phyloP scores from a whole-genome alignment of 2,113 vertebrate genomes.

The Furnarius figulus region DNA sequence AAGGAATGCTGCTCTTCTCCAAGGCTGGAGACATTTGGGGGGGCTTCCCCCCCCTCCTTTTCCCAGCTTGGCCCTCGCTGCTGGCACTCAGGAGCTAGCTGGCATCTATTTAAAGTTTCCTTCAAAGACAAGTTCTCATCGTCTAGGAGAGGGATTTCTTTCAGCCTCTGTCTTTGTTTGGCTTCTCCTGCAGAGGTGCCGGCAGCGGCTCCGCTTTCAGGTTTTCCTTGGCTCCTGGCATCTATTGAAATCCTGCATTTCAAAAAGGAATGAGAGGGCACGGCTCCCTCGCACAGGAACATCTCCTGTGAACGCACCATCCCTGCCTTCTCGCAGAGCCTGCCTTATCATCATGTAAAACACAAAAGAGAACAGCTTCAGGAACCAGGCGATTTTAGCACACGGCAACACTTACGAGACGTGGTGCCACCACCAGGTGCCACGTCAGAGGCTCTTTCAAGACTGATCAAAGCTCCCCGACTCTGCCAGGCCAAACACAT shows the following conservation, averaged over 20 bases:
- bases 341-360: neutral
- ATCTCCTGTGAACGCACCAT: neutral
- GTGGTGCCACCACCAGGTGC: accelerated
- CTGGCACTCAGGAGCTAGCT: slow-evolving; percentile 2
- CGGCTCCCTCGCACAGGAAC: accelerated
- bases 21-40: neutral
- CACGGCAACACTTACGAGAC: accelerated
- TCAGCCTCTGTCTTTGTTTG: slow-evolving; percentile 17
- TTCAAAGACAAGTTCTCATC: slow-evolving; percentile 59
- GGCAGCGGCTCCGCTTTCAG: neutral
- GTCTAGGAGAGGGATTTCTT: slow-evolving; percentile 4
- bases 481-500: neutral
- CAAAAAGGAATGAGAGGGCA: neutral
- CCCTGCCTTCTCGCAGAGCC: neutral
- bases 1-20: neutral
- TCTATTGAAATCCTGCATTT: neutral
- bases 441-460: neutral
- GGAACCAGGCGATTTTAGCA: neutral
- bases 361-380: neutral
- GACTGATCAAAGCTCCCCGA: neutral
- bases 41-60: neutral
- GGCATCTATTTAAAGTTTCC: slow-evolving; percentile 55
- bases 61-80: slow-evolving; percentile 31
- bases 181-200: slow-evolving; percentile 21
- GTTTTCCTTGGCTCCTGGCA: neutral